Conservation (phyloP, 2,113 vertebrate species). For the Aptenodytes patagonicus region DNA sequence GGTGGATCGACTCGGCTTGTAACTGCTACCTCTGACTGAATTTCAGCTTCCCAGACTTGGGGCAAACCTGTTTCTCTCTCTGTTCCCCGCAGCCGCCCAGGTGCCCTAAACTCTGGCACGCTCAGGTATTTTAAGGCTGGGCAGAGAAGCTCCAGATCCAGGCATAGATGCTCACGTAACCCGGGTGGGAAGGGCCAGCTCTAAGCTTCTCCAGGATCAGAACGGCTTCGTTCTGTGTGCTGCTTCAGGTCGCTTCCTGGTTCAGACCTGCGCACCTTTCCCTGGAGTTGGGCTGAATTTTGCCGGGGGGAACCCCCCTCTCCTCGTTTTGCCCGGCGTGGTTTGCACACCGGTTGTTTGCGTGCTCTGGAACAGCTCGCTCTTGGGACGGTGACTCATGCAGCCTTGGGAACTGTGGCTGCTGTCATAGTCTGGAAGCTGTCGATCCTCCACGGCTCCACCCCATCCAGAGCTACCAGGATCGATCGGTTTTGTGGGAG, state of each 20-base stretch:
- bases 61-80: neutral
- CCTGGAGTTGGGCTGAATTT: neutral
- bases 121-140: rapidly evolving
- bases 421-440: neutral
- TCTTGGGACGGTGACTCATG: neutral
- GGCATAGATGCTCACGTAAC: neutral
- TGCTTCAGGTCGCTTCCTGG: neutral
- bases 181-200: neutral
- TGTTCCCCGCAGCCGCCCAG: neutral
- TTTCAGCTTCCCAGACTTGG: neutral
- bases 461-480: neutral
- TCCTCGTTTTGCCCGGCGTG: rapidly evolving
- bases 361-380: neutral
- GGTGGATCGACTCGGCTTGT: neutral
- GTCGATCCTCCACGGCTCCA: neutral
- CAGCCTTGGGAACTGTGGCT: neutral
- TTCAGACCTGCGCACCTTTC: too few species aligned
- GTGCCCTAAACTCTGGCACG: rapidly evolving
- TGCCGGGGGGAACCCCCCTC: neutral
- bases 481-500: rapidly evolving
- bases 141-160: neutral
- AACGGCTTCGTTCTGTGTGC: neutral
- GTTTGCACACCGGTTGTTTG: neutral
- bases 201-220: neutral
- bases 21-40: neutral